phyloP scores from a whole-genome alignment of 2,888 invertebrate species.

The Dicranocentrus wangi region DNA sequence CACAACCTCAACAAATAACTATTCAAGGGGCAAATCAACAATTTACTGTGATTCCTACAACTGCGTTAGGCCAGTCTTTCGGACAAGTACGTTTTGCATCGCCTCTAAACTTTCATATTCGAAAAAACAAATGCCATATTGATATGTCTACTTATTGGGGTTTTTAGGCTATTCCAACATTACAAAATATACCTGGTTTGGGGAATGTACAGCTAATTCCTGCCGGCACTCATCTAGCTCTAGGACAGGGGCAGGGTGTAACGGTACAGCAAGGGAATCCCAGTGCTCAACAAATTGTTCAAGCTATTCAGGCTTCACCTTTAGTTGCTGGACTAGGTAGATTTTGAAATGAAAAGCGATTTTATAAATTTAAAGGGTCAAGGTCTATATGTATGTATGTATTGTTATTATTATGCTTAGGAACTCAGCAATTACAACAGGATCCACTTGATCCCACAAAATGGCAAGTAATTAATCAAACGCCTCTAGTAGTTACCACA shows the following conservation, averaged over 20 bases:
- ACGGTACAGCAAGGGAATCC: slow-evolving; percentile 67
- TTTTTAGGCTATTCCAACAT: slow-evolving; percentile 75
- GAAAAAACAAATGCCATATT: too few relatives aligned
- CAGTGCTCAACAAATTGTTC: slow-evolving; percentile 73
- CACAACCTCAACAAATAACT: slow-evolving; percentile 73
- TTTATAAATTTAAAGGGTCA: too few relatives aligned
- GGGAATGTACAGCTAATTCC: slow-evolving; percentile 89
- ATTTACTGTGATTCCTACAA: slow-evolving; percentile 87
- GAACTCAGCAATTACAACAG: slow-evolving; percentile 83
- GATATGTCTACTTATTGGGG: too few relatives aligned
- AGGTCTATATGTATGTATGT: too few relatives aligned
- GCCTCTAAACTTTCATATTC: too few relatives aligned
- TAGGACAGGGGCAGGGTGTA: slow-evolving; percentile 71
- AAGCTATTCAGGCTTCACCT: slow-evolving; percentile 69
- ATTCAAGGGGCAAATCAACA: slow-evolving; percentile 83
- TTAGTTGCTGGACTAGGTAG: slow-evolving; percentile 62
- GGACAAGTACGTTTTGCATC: slow-evolving; percentile 71
- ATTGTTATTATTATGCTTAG: too few relatives aligned
- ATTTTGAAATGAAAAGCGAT: too few relatives aligned
- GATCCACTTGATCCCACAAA: slow-evolving; percentile 88
- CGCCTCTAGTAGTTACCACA: slow-evolving; percentile 76
- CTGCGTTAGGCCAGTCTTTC: slow-evolving; percentile 76
- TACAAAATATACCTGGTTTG: slow-evolving; percentile 84
- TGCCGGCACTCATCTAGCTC: slow-evolving; percentile 77
- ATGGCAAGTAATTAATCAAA: slow-evolving; percentile 80